Conservation (phyloP, 2,797 vertebrate species). For the Liparis tanakae region DNA sequence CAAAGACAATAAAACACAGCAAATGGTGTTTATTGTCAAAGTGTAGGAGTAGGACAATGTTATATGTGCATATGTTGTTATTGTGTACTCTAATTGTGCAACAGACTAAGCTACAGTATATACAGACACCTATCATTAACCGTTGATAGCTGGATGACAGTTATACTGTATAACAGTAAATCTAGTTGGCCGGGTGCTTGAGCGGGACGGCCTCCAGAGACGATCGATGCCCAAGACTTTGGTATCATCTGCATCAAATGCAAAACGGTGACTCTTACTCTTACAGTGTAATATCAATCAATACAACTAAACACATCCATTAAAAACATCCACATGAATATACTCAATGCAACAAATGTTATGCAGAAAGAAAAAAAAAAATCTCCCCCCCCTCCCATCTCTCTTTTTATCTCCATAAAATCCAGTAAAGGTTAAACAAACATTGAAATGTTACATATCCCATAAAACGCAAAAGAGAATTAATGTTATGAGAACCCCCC, state of each 20-base stretch:
- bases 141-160: constrained; percentile 77
- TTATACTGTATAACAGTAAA: constrained; percentile 85
- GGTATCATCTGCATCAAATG: constrained; percentile 77
- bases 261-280: constrained; percentile 75
- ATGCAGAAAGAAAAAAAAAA: constrained; percentile 73
- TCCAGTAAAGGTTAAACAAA: constrained; percentile 80
- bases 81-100: constrained; percentile 81
- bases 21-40: constrained; percentile 85
- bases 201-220: constrained; percentile 63
- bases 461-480: constrained; percentile 76
- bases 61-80: constrained; percentile 80
- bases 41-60: constrained; percentile 81
- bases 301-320: constrained; percentile 84
- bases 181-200: constrained; percentile 78
- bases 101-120: constrained; percentile 84
- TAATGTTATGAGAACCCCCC: constrained; percentile 71
- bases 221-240: constrained; percentile 77
- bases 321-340: constrained; percentile 85
- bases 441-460: constrained; percentile 81
- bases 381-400: constrained; percentile 2
- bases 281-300: constrained; percentile 84
- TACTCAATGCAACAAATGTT: constrained; percentile 81
- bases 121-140: constrained; percentile 80
- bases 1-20: constrained; percentile 77
- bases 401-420: constrained; percentile 68